A percentile compares a stretch with the other conserved stretches of the same genome.
Conservation (phyloP, 2,113 vertebrate species). For the Bufo bufo region DNA sequence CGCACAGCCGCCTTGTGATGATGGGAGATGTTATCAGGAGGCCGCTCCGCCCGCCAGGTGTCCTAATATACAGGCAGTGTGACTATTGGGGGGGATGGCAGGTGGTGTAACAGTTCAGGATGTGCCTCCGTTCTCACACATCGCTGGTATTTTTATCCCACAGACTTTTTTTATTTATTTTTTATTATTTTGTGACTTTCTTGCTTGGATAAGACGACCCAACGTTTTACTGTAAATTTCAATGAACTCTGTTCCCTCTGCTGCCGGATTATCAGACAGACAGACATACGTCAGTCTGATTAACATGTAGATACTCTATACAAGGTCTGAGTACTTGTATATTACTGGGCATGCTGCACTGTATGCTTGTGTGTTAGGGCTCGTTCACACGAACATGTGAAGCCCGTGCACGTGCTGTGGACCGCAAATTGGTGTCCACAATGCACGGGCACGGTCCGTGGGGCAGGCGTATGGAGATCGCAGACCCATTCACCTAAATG, state of each 20-base stretch:
- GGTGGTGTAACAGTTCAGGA: background rate
- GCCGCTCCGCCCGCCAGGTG: background rate
- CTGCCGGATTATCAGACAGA: background rate
- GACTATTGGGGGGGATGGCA: conserved; percentile 26
- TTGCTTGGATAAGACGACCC: background rate
- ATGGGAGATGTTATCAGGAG: conserved; percentile 8
- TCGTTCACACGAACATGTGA: too few relatives aligned
- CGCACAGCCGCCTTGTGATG: background rate
- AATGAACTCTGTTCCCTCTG: background rate
- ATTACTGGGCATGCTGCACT: too few relatives aligned
- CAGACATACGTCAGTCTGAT: too few relatives aligned
- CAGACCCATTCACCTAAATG: too few relatives aligned
- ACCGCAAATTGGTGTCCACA: too few relatives aligned
- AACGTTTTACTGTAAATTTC: background rate
- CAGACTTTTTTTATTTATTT: background rate
- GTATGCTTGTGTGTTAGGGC: too few relatives aligned
- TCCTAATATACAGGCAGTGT: conserved; percentile 2
- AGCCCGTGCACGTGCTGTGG: too few relatives aligned
- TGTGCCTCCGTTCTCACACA: background rate
- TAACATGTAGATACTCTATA: too few relatives aligned
- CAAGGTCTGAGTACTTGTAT: too few relatives aligned
- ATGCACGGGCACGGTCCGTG: too few relatives aligned
- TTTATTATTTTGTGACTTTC: background rate
- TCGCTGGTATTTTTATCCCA: background rate
- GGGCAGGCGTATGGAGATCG: too few relatives aligned